Conservation (phyloP, 2,888 invertebrate genomes). For the Trachelus stipa region DNA sequence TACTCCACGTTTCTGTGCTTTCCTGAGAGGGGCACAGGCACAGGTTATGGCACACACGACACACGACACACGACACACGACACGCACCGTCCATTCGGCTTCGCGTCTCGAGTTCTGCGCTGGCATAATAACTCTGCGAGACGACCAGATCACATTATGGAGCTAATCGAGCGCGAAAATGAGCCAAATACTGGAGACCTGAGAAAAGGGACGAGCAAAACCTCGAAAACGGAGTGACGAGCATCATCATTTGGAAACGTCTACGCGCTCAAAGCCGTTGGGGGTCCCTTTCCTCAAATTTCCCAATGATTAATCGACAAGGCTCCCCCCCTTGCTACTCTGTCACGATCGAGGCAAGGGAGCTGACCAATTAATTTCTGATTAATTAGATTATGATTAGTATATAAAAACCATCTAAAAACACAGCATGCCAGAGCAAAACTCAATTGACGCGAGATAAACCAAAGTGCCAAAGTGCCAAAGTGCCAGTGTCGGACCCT, state of each 20-base stretch:
- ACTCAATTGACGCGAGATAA: conserved; percentile 6
- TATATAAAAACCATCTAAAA: conserved; percentile 6
- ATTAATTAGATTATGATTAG: not conserved
- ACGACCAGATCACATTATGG: not conserved
- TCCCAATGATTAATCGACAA: not conserved
- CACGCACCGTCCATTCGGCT: not conserved
- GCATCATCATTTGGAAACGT: not conserved
- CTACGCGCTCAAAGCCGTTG: not conserved
- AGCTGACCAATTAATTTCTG: not conserved
- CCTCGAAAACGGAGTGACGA: not conserved
- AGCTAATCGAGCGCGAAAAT: not conserved
- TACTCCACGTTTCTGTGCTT: not conserved
- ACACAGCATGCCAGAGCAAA: conserved; percentile 41
- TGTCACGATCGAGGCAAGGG: not conserved
- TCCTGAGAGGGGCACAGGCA: not conserved
- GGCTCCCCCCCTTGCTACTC: not conserved
- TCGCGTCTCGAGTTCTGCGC: not conserved
- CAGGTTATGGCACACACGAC: too few species aligned
- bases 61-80: not conserved
- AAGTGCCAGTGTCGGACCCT: not conserved
- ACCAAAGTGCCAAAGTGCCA: too few species aligned
- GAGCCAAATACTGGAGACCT: not conserved
- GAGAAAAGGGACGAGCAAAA: not conserved
- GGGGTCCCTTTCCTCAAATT: not conserved
- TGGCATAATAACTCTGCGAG: not conserved